Conservation (phyloP, 2,888 invertebrate genomes). For the Dascillus cervinus region DNA sequence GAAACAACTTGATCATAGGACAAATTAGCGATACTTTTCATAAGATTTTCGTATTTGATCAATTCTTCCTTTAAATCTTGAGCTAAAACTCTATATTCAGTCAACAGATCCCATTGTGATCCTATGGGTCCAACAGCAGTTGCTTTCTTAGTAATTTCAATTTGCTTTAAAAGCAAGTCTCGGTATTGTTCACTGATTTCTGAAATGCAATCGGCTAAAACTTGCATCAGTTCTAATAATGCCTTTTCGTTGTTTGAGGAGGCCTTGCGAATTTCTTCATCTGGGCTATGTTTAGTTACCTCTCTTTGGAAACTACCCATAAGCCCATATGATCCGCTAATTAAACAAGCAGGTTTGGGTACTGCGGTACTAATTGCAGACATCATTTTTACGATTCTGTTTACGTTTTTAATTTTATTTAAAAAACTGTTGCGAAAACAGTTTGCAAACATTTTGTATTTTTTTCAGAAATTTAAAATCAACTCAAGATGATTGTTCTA, state of each 20-base stretch:
- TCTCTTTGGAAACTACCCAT: constrained; percentile 2
- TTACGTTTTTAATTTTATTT: too few species aligned
- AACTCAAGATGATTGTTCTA: constrained; percentile 3
- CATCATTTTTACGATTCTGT: too few species aligned
- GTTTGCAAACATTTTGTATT: constrained; percentile 4
- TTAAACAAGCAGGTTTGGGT: too few species aligned
- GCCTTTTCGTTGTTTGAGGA: constrained; percentile 30
- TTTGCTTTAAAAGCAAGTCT: constrained; percentile 33
- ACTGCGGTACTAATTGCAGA: too few species aligned
- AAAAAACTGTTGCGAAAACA: neutral
- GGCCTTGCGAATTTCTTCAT: constrained; percentile 19
- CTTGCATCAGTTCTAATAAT: constrained; percentile 30
- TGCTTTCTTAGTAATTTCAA: constrained; percentile 31
- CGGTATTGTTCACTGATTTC: constrained; percentile 34
- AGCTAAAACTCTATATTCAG: constrained; percentile 29
- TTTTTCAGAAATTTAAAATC: constrained; percentile 3
- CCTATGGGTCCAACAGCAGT: constrained; percentile 27
- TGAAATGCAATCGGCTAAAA: constrained; percentile 29
- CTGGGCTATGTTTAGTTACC: constrained; percentile 3
- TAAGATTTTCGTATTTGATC: constrained; percentile 29
- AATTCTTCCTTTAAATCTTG: constrained; percentile 32
- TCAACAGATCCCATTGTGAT: constrained; percentile 33
- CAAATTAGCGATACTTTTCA: constrained; percentile 33
- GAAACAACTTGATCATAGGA: constrained; percentile 25
- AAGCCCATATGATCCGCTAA: too few species aligned